Evolutionary conservation across 1,140 invertebrate genomes (phyloP).

Genomic region (Metaphire vulgaris): DNA sequence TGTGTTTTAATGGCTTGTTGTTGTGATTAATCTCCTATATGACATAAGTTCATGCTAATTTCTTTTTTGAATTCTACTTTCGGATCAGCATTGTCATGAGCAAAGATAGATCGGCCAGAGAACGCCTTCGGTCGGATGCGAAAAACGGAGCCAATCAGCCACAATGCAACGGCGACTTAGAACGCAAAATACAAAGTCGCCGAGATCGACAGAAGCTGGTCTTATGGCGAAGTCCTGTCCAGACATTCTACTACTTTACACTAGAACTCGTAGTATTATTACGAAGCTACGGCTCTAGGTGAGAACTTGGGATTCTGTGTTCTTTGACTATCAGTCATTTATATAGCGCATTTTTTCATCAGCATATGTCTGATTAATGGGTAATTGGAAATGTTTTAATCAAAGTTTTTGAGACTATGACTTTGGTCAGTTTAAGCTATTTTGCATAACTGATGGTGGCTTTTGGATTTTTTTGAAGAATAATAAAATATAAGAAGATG

Average conservation of each 20-base stretch:
- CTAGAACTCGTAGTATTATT: not conserved
- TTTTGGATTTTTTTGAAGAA: no score
- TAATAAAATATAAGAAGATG: no score
- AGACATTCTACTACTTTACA: not conserved
- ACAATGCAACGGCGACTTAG: not conserved
- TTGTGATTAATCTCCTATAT: no score
- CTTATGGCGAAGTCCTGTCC: not conserved
- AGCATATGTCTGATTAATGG: not conserved
- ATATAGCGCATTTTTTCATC: not conserved
- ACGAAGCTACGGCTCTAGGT: not conserved
- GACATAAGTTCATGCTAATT: no score
- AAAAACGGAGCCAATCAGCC: not conserved
- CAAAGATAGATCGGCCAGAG: not conserved
- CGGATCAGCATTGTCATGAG: not conserved
- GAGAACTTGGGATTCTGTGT: not conserved
- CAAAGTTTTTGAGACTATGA: no score
- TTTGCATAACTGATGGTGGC: no score
- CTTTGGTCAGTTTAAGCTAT: no score
- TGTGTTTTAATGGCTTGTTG: no score
- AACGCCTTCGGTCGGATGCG: not conserved
- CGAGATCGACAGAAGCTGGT: not conserved
- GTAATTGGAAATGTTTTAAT: not conserved
- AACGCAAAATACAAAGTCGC: not conserved
- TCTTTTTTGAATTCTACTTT: no score
- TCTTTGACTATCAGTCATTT: not conserved